Base-by-base conservation (phyloP, 2,113 vertebrate genomes). In the Gallinago media region DNA sequence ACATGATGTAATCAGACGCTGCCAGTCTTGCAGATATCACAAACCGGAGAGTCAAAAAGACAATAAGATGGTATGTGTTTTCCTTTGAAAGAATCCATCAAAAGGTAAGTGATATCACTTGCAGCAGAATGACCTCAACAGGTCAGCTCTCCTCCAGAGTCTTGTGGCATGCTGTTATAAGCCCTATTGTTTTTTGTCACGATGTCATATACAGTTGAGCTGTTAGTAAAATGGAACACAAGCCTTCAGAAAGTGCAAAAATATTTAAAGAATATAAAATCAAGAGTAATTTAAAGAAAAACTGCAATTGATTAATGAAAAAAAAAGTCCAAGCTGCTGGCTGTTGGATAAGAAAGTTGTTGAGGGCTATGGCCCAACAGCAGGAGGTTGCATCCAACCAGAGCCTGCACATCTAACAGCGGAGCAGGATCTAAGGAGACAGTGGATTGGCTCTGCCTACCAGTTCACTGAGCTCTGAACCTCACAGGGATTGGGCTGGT, bases 401-500 rank as follows among this genome's bases (percentile, higher is more conserved):
- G 25, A 59, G 29, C 6, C 68, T 20, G 32, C 1, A 3, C 15
- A 19, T 22, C 12, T 31, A n/a, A 68, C 2, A 73, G 67, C 31
- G 67, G 36, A 80, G 27, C 0, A 0, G 61, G 42, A 38, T 34
- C 55, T 63, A 36, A 56, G 32, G 16, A 13, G 34, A 9, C 76
- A 26, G 23, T 42, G 38, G 5, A 6, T 23, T 47, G 23, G 3
- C 20, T 49, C 21, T 72, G 5, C 15, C n/a, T 42, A 14, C 6
- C 4, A 8, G 2, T 73, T 83, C 15, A 15, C 59, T 25, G 40
- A 49, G 14, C 29, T 76, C 29, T n/a, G 63, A 84, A 61, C 4
- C 40, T 87, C 5, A 5, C 8, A 18, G 8, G 3, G 8, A 3
- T 23, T 0, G 0, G 32, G 50, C 18, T 27, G 49, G 20, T 34